phyloP scores from a whole-genome alignment of 2,113 vertebrate species.

The Neodon shergylaensis region DNA sequence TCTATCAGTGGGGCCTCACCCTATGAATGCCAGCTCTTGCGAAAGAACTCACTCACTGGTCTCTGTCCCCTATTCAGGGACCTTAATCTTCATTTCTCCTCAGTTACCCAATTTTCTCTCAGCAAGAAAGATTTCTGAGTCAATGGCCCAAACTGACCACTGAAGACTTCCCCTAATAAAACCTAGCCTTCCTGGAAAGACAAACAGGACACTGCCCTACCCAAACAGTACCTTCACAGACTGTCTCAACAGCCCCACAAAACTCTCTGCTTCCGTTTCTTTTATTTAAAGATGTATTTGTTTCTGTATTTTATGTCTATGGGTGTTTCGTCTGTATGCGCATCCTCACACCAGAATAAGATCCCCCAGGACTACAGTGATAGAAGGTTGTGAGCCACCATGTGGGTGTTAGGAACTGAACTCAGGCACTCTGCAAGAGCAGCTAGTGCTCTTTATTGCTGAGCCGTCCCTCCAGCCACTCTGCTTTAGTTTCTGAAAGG shows the following conservation, averaged over 20 bases:
- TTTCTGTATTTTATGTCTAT: neutral
- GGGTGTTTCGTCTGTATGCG: neutral
- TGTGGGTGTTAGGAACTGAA: neutral
- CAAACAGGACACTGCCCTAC: rapidly evolving
- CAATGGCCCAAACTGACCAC: neutral
- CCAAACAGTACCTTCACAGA: neutral
- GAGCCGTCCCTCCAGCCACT: neutral
- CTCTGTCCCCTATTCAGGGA: neutral
- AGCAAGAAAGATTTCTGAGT: neutral
- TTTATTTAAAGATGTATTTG: neutral
- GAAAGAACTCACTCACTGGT: neutral
- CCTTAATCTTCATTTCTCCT: slow-evolving; percentile 1
- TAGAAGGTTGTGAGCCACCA: neutral
- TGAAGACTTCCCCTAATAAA: neutral
- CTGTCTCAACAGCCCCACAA: neutral
- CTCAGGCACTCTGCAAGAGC: neutral
- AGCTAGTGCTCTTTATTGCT: neutral
- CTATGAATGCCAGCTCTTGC: neutral
- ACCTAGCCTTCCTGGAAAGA: neutral
- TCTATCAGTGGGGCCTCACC: rapidly evolving
- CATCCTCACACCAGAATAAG: neutral
- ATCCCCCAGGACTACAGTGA: neutral
- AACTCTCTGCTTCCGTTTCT: neutral
- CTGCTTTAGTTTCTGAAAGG: neutral
- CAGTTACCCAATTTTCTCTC: neutral